Percentiles rank a stretch among this genome's conserved stretches.
Conservation (phyloP, 2,797 vertebrate genomes). For the Acanthurus leucopareius region DNA sequence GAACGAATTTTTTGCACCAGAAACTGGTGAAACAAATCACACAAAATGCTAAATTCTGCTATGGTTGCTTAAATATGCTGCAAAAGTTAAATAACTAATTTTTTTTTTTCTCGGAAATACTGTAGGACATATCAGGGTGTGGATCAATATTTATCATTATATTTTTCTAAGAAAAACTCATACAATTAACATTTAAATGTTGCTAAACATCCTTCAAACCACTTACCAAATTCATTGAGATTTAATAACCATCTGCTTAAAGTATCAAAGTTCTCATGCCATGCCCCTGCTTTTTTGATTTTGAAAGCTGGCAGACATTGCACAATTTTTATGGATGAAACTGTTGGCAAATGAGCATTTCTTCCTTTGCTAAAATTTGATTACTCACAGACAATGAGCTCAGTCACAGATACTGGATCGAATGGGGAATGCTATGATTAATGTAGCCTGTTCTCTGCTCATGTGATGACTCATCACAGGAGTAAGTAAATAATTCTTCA, state of each 20-base stretch:
- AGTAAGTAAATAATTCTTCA: conserved; percentile 38
- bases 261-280: neutral
- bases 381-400: conserved; percentile 29
- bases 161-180: neutral
- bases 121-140: neutral
- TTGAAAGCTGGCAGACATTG: neutral
- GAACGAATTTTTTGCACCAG: too few relatives aligned
- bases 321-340: neutral
- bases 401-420: conserved; percentile 23
- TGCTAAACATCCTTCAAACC: neutral
- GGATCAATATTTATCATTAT: neutral
- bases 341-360: conserved; percentile 12
- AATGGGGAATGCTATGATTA: conserved; percentile 45
- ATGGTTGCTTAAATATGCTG: neutral
- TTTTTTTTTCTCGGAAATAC: neutral
- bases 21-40: too few relatives aligned
- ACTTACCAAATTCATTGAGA: neutral
- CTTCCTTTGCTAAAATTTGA: conserved; percentile 40
- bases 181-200: neutral
- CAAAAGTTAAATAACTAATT: neutral
- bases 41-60: too few relatives aligned
- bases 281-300: neutral
- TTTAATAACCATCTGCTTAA: neutral
- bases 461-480: conserved; percentile 50
- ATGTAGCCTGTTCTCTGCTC: conserved; percentile 44